These are phyloP conservation scores for Thumatha senex DNA, from an alignment of 2,888 invertebrate species.

Conservation along the genomic window DNA sequence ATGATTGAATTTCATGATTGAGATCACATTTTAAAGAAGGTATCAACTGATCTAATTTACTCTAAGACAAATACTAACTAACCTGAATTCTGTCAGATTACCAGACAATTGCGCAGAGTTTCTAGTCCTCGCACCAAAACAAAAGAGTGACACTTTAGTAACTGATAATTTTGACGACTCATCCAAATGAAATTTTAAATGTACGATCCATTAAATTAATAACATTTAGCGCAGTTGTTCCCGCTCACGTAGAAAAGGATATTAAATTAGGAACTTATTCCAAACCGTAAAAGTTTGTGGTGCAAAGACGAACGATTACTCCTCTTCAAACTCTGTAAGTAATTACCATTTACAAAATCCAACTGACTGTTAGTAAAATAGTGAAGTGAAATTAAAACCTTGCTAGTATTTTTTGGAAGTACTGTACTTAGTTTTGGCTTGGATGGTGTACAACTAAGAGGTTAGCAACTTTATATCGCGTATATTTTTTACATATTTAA, in stretches of 20 bases:
- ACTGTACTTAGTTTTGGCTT: too few relatives aligned
- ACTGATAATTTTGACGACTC: conserved; percentile 27
- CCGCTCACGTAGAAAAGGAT: conserved; percentile 36
- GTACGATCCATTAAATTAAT: conserved; percentile 33
- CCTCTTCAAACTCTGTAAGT: conserved; percentile 16
- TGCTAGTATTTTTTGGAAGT: too few relatives aligned
- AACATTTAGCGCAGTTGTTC: conserved; percentile 29
- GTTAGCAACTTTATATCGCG: too few relatives aligned
- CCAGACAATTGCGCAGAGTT: not conserved
- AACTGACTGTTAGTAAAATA: too few relatives aligned
- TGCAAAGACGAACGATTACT: conserved; percentile 23
- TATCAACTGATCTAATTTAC: not conserved
- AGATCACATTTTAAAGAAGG: not conserved
- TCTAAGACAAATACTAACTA: not conserved
- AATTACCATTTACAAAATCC: conserved; percentile 10
- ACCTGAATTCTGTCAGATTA: too few relatives aligned
- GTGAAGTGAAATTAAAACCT: too few relatives aligned
- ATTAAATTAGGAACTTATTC: conserved; percentile 53
- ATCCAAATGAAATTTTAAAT: conserved; percentile 26
- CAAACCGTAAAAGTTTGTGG: conserved; percentile 40
- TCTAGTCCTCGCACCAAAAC: not conserved
- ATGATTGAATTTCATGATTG: not conserved
- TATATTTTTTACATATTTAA: too few relatives aligned
- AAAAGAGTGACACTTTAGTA: conserved; percentile 12
- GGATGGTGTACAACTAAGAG: too few relatives aligned